Conservation (phyloP, 1,140 invertebrate genomes). For the Monomorium pharaonis region DNA sequence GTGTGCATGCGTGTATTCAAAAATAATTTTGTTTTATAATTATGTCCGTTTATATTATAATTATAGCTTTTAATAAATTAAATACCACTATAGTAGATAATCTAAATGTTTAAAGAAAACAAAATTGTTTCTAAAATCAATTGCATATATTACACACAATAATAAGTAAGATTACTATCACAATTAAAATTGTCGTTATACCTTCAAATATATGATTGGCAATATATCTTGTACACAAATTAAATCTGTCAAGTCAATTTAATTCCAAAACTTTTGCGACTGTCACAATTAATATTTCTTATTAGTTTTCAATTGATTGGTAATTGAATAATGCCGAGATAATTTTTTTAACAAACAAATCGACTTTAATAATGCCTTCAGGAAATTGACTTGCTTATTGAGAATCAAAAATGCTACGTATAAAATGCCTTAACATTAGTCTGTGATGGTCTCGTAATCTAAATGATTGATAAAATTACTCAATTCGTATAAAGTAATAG, state of each 20-base stretch:
- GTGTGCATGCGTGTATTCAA: too few relatives aligned
- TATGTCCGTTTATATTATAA: neutral
- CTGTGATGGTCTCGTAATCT: neutral
- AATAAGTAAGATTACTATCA: neutral
- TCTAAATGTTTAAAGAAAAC: neutral
- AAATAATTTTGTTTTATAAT: too few relatives aligned
- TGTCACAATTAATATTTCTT: neutral
- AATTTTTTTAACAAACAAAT: neutral
- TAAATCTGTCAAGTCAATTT: neutral
- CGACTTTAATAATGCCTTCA: neutral
- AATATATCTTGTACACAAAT: neutral
- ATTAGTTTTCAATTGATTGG: neutral
- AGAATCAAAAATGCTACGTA: neutral
- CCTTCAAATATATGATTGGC: neutral
- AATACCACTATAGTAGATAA: neutral
- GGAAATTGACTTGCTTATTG: neutral
- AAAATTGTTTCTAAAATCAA: constrained; percentile 3
- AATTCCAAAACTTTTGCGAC: neutral
- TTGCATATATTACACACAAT: neutral
- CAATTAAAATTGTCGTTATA: neutral
- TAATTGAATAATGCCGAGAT: neutral
- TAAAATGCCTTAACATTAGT: constrained; percentile 10
- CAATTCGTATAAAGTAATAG: neutral
- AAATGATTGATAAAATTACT: constrained; percentile 7
- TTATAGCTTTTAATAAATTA: constrained; percentile 8